Base-by-base conservation (phyloP, 2,113 vertebrate species). In the Tyto alba region DNA sequence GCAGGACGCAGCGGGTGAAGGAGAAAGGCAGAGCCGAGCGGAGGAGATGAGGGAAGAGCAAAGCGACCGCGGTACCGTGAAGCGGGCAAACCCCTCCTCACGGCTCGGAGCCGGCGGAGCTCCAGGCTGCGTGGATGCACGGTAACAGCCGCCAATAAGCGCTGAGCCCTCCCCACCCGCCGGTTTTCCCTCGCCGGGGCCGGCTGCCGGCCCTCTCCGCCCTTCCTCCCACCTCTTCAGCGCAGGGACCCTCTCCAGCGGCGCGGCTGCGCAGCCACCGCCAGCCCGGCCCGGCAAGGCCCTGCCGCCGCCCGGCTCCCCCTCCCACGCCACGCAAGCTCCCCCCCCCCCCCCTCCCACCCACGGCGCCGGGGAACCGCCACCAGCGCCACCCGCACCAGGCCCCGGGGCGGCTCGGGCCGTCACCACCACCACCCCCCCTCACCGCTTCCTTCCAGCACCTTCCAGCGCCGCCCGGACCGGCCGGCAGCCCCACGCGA, bases 81-180 rank as follows among this genome's bases (percentile, higher is more conserved):
- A 62, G 34, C 60, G 66, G 62, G 55, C 32, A 78, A 68, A 62
- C 66, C n/a, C n/a, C n/a, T n/a, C n/a, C n/a, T n/a, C n/a, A n/a
- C n/a, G n/a, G n/a, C n/a, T n/a, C n/a, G n/a, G n/a, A n/a, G n/a
- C n/a, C n/a, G n/a, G n/a, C n/a, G n/a, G n/a, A n/a, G 36, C 45
- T 3, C 11, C 0, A 2, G 18, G 27, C 69, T 34, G 73, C 30
- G 1, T 2, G 32, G 9, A 40, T 0, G 15, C 43, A 6, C 3
- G 2, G 0, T 7, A 68, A 34, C 36, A 47, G 47, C 52, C 66
- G 13, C 3, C 2, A 62, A 27, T 10, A 43, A 41, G 12, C 0
- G 11, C 8, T 4, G 12, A 3, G 11, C 48, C n/a, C 8, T 41
- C 22, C 52, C 19, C 7, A 38, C 21, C 14, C 2, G 1, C 53